Evolutionary conservation across 2,888 invertebrate species (phyloP), one percentile per base, ranked within the genome.

Genomic region (Drosophila melanosoma): DNA sequence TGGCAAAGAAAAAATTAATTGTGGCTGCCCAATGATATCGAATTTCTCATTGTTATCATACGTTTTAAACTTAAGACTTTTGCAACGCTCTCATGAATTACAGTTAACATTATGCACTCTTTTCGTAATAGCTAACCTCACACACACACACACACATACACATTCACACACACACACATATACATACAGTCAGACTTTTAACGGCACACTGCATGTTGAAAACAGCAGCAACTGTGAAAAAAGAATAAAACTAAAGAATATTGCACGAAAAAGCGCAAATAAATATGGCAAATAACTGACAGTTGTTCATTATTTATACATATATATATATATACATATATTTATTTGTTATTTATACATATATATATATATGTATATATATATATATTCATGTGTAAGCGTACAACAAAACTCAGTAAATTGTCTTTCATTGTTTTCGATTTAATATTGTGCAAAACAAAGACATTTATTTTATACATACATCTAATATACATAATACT

Each of bases 381-480:
- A 23, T 33, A n/a, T 23, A 12, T 49, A 49, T 54, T 40, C 52
- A 36, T 58, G 57, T 61, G 45, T 23, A 32, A 23, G 52, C 52
- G 45, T 35, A 45, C 11, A 53, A 52, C 33, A 48, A 48, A 62
- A 58, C 36, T 48, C 48, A 49, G 26, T 48, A 26, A 23, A 51
- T 63, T 68, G 29, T 29, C 29, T 42, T 57, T 20, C 15, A 42
- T 32, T 10, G 29, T 29, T 57, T 29, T 40, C 20, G 29, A 20
- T 40, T 15, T 35, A 53, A 29, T 67, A 17, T 76, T 71, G 71
- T 66, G 62, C 29, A 51, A 48, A 40, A 42, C 48, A 84, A 84
- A 84, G 84, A 84, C 84, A 84, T 84, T 83, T 87, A 85, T 76
- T 71, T 75, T 79, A 79, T 71, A 75, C 52, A 66, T 57, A 62